Conservation (phyloP, 2,888 invertebrate genomes). For the Charanyca ferruginea region DNA sequence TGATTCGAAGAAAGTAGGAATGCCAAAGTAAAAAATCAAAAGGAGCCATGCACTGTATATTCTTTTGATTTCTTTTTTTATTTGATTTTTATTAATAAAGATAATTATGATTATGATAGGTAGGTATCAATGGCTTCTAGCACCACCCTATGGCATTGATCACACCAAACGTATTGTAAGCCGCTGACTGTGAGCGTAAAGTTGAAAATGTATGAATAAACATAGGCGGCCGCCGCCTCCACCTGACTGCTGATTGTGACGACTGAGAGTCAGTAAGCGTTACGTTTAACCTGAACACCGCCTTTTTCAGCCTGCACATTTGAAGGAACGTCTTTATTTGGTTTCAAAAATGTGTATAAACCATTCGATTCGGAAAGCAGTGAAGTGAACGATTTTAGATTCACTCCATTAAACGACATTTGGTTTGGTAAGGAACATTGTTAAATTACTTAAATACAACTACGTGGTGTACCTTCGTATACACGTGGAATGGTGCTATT, state of each 20-base stretch:
- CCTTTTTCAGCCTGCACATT: neutral
- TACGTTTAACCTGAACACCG: too few relatives aligned
- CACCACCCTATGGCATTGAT: too few relatives aligned
- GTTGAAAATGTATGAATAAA: too few relatives aligned
- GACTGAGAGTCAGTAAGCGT: too few relatives aligned
- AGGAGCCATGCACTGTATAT: neutral
- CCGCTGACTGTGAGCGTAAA: too few relatives aligned
- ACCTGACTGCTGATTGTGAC: too few relatives aligned
- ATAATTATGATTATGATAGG: too few relatives aligned
- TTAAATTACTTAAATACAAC: neutral
- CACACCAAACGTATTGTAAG: too few relatives aligned
- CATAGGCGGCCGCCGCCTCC: too few relatives aligned
- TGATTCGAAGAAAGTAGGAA: conserved; percentile 4
- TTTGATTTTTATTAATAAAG: too few relatives aligned
- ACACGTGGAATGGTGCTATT: neutral
- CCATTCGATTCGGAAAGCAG: neutral
- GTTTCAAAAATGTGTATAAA: neutral
- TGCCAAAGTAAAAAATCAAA: neutral
- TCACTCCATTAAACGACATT: neutral
- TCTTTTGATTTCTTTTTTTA: neutral
- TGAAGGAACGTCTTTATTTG: neutral
- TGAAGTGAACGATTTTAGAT: neutral
- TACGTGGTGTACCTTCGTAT: neutral
- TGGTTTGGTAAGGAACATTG: conserved; percentile 1
- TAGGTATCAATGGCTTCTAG: neutral